A percentile compares a stretch with the other conserved stretches of the same genome.
Evolutionary conservation across 2,113 vertebrate species (phyloP).

Genomic region (Spheniscus mendiculus): DNA sequence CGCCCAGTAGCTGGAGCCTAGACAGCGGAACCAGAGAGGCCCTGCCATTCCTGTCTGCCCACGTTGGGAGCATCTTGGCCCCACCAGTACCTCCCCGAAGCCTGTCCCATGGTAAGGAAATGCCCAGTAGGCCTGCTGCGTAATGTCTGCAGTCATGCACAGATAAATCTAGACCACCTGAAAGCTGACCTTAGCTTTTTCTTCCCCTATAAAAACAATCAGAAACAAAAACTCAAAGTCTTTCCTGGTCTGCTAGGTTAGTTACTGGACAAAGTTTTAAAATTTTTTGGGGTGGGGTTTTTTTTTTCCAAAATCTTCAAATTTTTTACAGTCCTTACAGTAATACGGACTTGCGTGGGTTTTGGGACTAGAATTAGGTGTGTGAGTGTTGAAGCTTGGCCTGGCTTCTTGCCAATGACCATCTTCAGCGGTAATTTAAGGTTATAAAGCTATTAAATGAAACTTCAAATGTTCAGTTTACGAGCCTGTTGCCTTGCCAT

Average conservation of each 20-base stretch:
- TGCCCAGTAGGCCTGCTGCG: constrained; percentile 51
- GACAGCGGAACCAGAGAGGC: constrained; percentile 90
- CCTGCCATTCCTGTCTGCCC: constrained; percentile 86
- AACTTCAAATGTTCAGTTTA: neutral
- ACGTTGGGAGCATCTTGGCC: constrained; percentile 82
- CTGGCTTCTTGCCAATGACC: neutral
- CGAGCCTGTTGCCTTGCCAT: constrained; percentile 45
- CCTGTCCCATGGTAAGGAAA: constrained; percentile 87
- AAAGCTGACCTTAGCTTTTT: neutral
- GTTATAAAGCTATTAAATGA: neutral
- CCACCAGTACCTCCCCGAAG: constrained; percentile 88
- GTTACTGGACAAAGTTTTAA: neutral
- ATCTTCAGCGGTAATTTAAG: neutral
- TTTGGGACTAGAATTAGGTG: neutral
- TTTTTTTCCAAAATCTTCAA: neutral
- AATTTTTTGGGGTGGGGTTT: neutral
- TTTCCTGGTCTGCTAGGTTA: constrained; percentile 26
- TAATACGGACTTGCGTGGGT: neutral
- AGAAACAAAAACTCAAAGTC: neutral
- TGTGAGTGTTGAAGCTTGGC: neutral
- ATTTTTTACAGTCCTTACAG: neutral
- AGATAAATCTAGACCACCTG: neutral
- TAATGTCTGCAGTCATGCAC: neutral
- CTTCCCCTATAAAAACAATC: neutral
- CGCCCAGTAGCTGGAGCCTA: constrained; percentile 90